Percentiles rank a stretch among this genome's conserved stretches.
Evolutionary conservation across 2,888 invertebrate genomes (phyloP).

Genomic region (Eustalomyia histrio): DNA sequence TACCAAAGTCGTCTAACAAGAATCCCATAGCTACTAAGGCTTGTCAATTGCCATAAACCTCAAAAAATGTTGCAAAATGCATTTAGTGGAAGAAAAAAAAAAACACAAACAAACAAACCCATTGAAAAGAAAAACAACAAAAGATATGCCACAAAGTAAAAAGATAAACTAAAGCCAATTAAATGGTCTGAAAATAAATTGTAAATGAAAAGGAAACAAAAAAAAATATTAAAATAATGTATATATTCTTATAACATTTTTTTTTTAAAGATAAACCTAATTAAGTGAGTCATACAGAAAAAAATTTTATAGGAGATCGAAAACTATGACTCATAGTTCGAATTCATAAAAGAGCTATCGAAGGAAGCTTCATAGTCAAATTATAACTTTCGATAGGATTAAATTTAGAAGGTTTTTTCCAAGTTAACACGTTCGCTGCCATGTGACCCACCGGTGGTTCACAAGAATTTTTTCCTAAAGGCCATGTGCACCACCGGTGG

Average conservation of each 20-base stretch:
- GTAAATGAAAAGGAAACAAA: slow-evolving; percentile 43
- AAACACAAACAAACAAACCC: neutral
- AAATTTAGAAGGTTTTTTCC: too few species aligned
- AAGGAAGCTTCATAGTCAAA: too few species aligned
- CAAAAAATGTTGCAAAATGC: slow-evolving; percentile 46
- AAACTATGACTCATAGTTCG: too few species aligned
- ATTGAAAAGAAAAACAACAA: slow-evolving; percentile 45
- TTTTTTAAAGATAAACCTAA: neutral
- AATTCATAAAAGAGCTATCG: too few species aligned
- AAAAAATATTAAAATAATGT: neutral
- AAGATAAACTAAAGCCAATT: slow-evolving; percentile 56
- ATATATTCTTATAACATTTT: neutral
- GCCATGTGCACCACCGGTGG: too few species aligned
- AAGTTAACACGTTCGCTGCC: too few species aligned
- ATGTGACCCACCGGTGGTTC: too few species aligned
- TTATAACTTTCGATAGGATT: too few species aligned
- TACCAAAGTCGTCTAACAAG: slow-evolving; percentile 38
- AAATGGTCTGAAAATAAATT: slow-evolving; percentile 61
- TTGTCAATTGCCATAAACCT: slow-evolving; percentile 57
- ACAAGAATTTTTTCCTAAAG: too few species aligned
- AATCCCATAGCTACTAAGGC: slow-evolving; percentile 41
- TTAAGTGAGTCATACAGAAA: neutral
- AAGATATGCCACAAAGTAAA: slow-evolving; percentile 27
- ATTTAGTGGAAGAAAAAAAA: slow-evolving; percentile 45
- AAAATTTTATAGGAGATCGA: too few species aligned